phyloP scores from a whole-genome alignment of 2,888 invertebrate genomes.

The Drosophila silvestris region DNA sequence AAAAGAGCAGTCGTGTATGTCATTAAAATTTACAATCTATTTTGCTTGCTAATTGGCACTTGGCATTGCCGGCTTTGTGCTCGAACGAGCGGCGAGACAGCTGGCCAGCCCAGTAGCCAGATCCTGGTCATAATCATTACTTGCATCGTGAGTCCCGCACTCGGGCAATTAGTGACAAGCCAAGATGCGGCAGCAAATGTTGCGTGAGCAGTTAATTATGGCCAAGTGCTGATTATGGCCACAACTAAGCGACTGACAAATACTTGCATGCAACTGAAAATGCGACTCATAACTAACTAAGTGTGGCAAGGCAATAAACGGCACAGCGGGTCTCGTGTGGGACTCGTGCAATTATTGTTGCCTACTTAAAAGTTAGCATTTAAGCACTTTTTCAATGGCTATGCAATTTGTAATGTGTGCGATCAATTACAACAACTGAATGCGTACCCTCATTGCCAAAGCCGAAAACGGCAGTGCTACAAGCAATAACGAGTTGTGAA shows the following conservation, averaged over 20 bases:
- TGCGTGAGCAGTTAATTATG: constrained; percentile 66
- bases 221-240: constrained; percentile 64
- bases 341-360: constrained; percentile 51
- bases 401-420: constrained; percentile 66
- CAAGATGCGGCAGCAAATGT: constrained; percentile 62
- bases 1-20: constrained; percentile 59
- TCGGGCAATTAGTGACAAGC: constrained; percentile 69
- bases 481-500: constrained; percentile 70
- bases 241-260: constrained; percentile 52
- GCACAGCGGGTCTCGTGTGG: constrained; percentile 4
- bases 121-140: constrained; percentile 72
- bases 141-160: constrained; percentile 55
- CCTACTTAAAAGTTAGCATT: constrained; percentile 54
- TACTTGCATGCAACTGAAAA: constrained; percentile 26
- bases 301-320: constrained; percentile 42
- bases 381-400: constrained; percentile 56
- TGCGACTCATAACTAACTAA: constrained; percentile 42
- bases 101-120: constrained; percentile 12
- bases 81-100: constrained; percentile 17
- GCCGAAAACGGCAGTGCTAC: constrained; percentile 74
- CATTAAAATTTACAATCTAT: constrained; percentile 81
- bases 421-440: constrained; percentile 68
- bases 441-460: constrained; percentile 33
- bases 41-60: constrained; percentile 80
- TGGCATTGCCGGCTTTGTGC: constrained; percentile 63